A percentile compares a stretch with the other conserved stretches of the same genome.
Evolutionary conservation across 1,140 invertebrate genomes (phyloP).

Genomic region (Anastrepha ludens): DNA sequence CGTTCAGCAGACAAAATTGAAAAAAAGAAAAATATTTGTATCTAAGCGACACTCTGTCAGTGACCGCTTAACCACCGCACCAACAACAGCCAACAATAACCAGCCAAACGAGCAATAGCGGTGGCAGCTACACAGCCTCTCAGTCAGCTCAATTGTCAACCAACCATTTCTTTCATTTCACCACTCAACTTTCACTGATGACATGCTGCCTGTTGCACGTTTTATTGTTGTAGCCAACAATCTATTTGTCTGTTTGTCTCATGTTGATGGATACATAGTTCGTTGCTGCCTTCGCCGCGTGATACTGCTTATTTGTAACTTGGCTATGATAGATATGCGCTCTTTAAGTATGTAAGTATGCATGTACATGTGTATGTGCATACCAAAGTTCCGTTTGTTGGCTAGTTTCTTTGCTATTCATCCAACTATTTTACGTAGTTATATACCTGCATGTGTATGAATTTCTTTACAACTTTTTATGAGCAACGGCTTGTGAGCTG

Average conservation of each 20-base stretch:
- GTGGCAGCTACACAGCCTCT: not conserved
- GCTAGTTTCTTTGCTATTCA: constrained; percentile 16
- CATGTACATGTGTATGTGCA: not conserved
- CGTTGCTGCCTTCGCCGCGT: not conserved
- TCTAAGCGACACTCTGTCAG: no score
- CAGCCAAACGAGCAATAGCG: not conserved
- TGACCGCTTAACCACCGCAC: no score
- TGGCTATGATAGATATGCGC: not conserved
- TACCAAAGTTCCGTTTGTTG: not conserved
- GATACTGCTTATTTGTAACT: not conserved
- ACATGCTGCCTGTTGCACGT: constrained; percentile 13
- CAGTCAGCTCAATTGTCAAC: constrained; percentile 10
- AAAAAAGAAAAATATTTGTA: no score
- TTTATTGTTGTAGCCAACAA: not conserved
- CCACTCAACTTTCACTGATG: constrained; percentile 50
- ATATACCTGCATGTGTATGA: no score
- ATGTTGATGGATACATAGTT: constrained; percentile 15
- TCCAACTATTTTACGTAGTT: not conserved
- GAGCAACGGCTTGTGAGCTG: not conserved
- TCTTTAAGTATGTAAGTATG: not conserved
- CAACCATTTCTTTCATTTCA: constrained; percentile 14
- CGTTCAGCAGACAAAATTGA: no score
- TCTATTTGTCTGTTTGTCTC: not conserved
- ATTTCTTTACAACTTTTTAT: no score
- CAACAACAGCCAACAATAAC: not conserved